Evolutionary conservation across 2,797 vertebrate species (phyloP).

Genomic region (Micrastur ruficollis): DNA sequence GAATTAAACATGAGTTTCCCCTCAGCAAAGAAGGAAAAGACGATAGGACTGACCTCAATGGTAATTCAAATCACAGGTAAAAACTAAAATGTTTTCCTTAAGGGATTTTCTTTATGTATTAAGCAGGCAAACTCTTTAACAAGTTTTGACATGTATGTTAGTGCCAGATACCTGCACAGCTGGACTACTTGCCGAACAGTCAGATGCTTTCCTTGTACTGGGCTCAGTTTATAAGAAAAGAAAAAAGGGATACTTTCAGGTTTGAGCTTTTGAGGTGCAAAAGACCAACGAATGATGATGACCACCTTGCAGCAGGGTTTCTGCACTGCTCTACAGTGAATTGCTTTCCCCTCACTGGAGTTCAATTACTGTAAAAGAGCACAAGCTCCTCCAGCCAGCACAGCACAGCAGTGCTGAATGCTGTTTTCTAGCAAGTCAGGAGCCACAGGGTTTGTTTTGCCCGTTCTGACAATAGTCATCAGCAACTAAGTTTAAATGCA

Average conservation of each 20-base stretch:
- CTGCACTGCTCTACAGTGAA: fast-evolving
- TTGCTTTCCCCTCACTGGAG: background rate
- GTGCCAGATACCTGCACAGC: conserved; percentile 32
- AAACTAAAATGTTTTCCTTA: background rate
- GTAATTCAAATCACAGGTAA: conserved; percentile 1
- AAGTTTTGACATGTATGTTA: conserved; percentile 3
- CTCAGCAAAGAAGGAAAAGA: background rate
- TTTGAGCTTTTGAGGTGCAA: background rate
- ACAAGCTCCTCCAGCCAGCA: background rate
- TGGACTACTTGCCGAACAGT: background rate
- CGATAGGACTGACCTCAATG: background rate
- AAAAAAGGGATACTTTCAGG: background rate
- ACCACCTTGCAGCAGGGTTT: background rate
- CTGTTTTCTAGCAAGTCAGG: background rate
- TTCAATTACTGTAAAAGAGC: background rate
- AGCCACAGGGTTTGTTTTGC: background rate
- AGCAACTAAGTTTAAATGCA: background rate
- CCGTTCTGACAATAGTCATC: background rate
- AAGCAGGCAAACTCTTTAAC: conserved; percentile 18
- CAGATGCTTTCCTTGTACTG: background rate
- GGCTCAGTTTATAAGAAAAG: background rate
- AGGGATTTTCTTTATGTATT: background rate
- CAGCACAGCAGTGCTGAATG: background rate
- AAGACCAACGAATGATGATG: background rate
- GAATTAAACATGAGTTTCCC: background rate